Conservation (phyloP, 2,888 invertebrate genomes). For the Drosophila algonquin region DNA sequence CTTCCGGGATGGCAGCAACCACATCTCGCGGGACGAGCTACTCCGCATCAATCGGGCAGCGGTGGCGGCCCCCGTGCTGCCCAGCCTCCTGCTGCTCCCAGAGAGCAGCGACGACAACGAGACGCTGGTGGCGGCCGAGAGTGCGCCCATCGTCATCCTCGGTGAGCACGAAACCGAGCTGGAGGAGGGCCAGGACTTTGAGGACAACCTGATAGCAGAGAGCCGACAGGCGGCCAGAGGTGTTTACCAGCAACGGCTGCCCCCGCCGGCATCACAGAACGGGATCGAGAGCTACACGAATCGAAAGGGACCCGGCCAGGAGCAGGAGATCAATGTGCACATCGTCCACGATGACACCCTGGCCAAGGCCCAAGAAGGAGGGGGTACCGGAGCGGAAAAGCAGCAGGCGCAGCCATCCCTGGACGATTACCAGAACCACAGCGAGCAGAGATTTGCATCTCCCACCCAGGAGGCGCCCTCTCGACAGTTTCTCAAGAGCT, state of each 20-base stretch:
- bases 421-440: conserved; percentile 72
- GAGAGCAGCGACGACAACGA: conserved; percentile 52
- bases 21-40: conserved; percentile 87
- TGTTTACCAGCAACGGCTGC: conserved; percentile 59
- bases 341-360: conserved; percentile 68
- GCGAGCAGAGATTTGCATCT: conserved; percentile 56
- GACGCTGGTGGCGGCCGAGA: conserved; percentile 69
- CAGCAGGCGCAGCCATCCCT: conserved; percentile 46
- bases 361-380: conserved; percentile 35
- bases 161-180: conserved; percentile 84
- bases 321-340: conserved; percentile 79
- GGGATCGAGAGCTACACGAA: conserved; percentile 52
- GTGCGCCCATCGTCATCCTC: conserved; percentile 85
- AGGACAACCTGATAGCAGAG: conserved; percentile 84
- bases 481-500: conserved; percentile 80
- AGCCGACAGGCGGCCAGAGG: conserved; percentile 76
- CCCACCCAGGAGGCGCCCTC: conserved; percentile 77
- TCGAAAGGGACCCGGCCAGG: conserved; percentile 61
- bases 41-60: conserved; percentile 86
- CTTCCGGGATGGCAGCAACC: conserved; percentile 84
- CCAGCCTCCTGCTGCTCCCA: conserved; percentile 71
- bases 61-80: conserved; percentile 75
- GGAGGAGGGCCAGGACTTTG: conserved; percentile 79
- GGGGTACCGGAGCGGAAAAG: background rate
- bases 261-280: conserved; percentile 31